Evolutionary conservation across 2,888 invertebrate species (phyloP), one percentile per base, ranked within the genome.

Genomic region (Ditula angustiorana): DNA sequence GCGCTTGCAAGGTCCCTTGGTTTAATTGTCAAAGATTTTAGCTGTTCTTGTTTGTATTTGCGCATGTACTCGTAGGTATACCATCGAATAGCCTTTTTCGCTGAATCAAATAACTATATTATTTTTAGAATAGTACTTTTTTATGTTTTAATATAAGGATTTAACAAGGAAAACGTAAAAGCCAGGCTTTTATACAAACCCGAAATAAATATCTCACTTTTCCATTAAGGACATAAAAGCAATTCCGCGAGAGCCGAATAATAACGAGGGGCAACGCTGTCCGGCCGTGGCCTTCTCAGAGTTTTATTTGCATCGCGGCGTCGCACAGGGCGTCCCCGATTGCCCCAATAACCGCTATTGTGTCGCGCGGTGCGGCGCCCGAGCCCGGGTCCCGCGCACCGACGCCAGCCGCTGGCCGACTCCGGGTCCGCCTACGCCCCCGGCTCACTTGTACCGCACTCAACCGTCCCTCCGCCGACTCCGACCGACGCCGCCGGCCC

Each of bases 181-280:
- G 75, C 78, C 79, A 81, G 79, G 81, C 81, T 78, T 81, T 81
- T 85, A 81, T 80, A 80, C 79, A 87, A 86, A 84, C 82, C 81
- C 83, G 85, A 87, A 90, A 90, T 90, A 90, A 88, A 90, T 88
- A 89, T 87, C 86, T 86, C 85, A 85, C 86, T 88, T 88, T 90
- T 90, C 90, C 90, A 92, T 90, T 91, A 90, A 86, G 86, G 86
- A 83, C 85, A 90, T 90, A 89, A 91, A 91, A 91, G 89, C 88
- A 87, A 90, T 91, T 89, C 85, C 83, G 86, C 90, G 89, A 90
- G 90, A 87, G 86, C 81, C 86, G 91, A 91, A 92, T 92, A 92
- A 90, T 88, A 91, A 91, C 85, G 89, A 90, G 88, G 90, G 88
- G 81, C 87, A 88, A 86, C 84, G 83, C 79, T 88, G 90, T 89